Evolutionary conservation across 2,888 invertebrate genomes (phyloP), one percentile per base, ranked within the genome.

Genomic region (Julus scanicus): DNA sequence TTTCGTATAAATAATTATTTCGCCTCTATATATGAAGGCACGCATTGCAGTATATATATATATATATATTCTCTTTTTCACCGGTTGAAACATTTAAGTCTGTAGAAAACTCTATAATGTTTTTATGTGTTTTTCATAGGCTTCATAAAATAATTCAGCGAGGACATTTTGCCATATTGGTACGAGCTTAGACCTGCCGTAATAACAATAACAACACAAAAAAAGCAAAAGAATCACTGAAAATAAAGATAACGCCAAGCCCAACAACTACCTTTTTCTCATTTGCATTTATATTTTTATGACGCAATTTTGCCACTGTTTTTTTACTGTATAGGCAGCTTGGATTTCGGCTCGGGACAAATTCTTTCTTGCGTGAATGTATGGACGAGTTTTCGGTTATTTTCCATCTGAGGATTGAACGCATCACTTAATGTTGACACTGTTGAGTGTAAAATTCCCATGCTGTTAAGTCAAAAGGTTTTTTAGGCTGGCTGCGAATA

Each of bases 341-440:
- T 57, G 57, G n/a, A 29, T n/a, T 57, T 57, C n/a, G n/a, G 13
- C n/a, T 17, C 5, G 15, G 29, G 80, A 80, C 13, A 37, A 80
- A 80, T 15, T 80, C 80, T 39, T 80, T 80, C 80, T 37, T 9
- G 80, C 80, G 63, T 71, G 37, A 80, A 80, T 80, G 37, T 39
- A 37, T 80, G 15, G 37, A 80, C 37, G 37, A 15, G 4, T 80
- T 80, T 80, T 39, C 15, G 80, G 37, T 80, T 80, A 80, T 80
- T 80, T 80, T 80, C 80, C 80, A 80, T 80, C 80, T 37, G 80
- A 80, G 80, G 80, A 80, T 80, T 80, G 80, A 80, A 80, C 80
- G 80, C 80, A 80, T 80, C 80, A 37, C 80, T 80, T 80, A 80
- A 80, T 37, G 80, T 80, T 80, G 80, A 80, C 80, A 80, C 80